Percentiles rank a stretch among this genome's conserved stretches.
phyloP scores from a whole-genome alignment of 2,888 invertebrate genomes.

The Hirtodrosophila alboralis region DNA sequence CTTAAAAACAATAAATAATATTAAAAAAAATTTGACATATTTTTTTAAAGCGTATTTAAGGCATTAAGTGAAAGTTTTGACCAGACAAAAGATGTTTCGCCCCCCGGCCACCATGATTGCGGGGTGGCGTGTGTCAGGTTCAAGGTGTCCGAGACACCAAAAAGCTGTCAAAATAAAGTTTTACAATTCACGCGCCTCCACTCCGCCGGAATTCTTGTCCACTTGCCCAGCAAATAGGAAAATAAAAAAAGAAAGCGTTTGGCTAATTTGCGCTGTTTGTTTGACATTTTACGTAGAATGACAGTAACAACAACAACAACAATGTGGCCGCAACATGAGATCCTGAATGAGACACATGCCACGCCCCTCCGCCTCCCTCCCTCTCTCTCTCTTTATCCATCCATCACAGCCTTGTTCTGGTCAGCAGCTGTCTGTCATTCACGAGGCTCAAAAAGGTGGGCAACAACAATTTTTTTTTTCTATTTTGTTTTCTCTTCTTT shows the following conservation, averaged over 20 bases:
- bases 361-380: background rate
- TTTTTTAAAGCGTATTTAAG: slow-evolving; percentile 29
- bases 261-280: slow-evolving; percentile 78
- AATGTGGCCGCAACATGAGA: slow-evolving; percentile 60
- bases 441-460: slow-evolving; percentile 24
- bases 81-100: slow-evolving; percentile 13
- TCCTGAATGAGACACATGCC: slow-evolving; percentile 23
- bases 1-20: slow-evolving; percentile 1
- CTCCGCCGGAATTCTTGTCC: slow-evolving; percentile 1
- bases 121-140: slow-evolving; percentile 31
- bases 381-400: slow-evolving; percentile 12
- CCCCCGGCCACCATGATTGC: background rate
- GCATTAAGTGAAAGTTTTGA: slow-evolving; percentile 33
- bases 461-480: slow-evolving; percentile 35
- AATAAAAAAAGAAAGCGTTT: slow-evolving; percentile 57
- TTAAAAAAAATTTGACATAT: background rate
- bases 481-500: slow-evolving; percentile 25
- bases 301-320: slow-evolving; percentile 37
- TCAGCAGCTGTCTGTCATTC: slow-evolving; percentile 57
- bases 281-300: slow-evolving; percentile 71
- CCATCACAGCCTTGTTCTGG: slow-evolving; percentile 46
- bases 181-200: slow-evolving; percentile 62
- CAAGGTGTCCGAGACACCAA: slow-evolving; percentile 65
- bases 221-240: slow-evolving; percentile 11
- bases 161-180: slow-evolving; percentile 74